phyloP scores from a whole-genome alignment of 2,888 invertebrate species.

The Anarsia innoxiella region DNA sequence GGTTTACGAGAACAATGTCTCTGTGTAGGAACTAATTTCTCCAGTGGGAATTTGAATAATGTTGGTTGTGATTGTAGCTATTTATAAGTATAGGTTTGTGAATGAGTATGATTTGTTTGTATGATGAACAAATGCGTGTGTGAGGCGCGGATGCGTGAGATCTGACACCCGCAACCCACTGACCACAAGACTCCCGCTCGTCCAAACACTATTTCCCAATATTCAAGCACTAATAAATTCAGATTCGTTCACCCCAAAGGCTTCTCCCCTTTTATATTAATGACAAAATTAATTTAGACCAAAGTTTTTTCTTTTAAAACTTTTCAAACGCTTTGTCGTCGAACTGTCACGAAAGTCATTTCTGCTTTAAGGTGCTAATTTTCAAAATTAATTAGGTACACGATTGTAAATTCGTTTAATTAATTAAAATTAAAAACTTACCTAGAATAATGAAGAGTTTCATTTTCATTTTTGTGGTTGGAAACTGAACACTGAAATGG shows the following conservation, averaged over 20 bases:
- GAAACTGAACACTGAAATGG: conserved; percentile 2
- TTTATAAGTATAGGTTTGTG: too few relatives aligned
- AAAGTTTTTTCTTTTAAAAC: neutral
- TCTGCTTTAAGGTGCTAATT: neutral
- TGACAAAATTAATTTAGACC: neutral
- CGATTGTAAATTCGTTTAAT: conserved; percentile 8
- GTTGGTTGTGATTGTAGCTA: too few relatives aligned
- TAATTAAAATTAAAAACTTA: conserved; percentile 31
- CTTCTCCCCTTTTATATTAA: too few relatives aligned
- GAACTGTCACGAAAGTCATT: neutral
- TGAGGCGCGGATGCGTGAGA: too few relatives aligned
- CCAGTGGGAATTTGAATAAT: conserved; percentile 14
- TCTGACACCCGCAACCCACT: too few relatives aligned
- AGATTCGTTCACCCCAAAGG: too few relatives aligned
- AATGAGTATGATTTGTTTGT: too few relatives aligned
- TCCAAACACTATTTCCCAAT: too few relatives aligned
- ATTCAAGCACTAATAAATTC: too few relatives aligned
- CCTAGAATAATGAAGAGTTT: conserved; percentile 56
- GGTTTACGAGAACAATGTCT: conserved; percentile 22
- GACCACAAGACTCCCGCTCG: too few relatives aligned
- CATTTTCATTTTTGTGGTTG: conserved; percentile 33
- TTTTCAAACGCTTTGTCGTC: neutral
- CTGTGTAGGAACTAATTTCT: conserved; percentile 14
- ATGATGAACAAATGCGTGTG: too few relatives aligned
- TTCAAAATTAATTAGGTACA: neutral